phyloP scores from a whole-genome alignment of 2,113 vertebrate species.

The Tyto alba region DNA sequence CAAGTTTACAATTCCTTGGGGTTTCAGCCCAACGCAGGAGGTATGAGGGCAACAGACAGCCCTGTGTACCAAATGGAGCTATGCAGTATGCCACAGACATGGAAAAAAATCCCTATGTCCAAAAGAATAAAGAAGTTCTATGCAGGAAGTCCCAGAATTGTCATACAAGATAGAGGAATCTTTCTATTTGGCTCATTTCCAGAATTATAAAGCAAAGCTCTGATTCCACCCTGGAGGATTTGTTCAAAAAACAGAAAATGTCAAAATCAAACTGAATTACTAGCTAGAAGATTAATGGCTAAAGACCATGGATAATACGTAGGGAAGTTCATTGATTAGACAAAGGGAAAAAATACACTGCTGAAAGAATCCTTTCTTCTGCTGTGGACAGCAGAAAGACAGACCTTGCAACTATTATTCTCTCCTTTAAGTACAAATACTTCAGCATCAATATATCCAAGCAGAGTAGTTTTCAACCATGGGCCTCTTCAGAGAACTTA shows the following conservation, averaged over 20 bases:
- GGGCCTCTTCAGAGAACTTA: background rate
- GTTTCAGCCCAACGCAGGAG: background rate
- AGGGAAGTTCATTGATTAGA: background rate
- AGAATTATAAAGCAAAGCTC: background rate
- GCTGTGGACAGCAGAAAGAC: background rate
- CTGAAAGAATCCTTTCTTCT: background rate
- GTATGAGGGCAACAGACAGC: background rate
- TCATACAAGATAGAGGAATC: background rate
- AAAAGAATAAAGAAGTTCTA: background rate
- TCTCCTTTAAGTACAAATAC: background rate
- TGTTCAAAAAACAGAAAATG: slow-evolving; percentile 19
- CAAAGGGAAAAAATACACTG: background rate
- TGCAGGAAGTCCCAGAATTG: background rate
- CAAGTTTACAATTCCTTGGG: background rate
- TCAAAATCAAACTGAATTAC: slow-evolving; percentile 30
- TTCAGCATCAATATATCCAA: background rate
- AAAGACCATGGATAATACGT: background rate
- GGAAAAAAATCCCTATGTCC: background rate
- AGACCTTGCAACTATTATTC: slow-evolving; percentile 8
- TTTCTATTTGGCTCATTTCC: background rate
- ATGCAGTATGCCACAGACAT: background rate
- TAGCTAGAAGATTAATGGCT: background rate
- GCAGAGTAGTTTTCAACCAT: background rate
- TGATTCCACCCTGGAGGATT: background rate
- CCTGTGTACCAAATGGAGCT: background rate